These are phyloP conservation scores for Peribatodes rhomboidaria DNA, from an alignment of 2,888 invertebrate genomes.

Conservation along the genomic window DNA sequence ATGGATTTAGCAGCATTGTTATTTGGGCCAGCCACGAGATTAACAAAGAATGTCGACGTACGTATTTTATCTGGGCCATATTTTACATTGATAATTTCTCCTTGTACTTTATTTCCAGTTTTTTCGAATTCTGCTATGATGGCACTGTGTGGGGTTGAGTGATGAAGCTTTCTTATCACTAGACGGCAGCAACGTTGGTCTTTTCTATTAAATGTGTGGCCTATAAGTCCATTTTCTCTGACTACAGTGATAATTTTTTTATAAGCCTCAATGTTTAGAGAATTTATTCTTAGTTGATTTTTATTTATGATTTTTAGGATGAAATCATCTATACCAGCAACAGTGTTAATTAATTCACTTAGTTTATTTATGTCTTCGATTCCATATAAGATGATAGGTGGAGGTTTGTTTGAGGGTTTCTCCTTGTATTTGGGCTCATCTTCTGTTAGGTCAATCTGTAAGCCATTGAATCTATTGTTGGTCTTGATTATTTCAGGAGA, in stretches of 20 bases:
- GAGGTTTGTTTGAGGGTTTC: not conserved
- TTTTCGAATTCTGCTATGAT: not conserved
- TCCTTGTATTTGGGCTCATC: too few relatives aligned
- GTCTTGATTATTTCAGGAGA: too few relatives aligned
- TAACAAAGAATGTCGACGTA: conserved; percentile 3
- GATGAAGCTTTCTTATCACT: not conserved
- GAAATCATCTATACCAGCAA: too few relatives aligned
- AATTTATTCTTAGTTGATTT: too few relatives aligned
- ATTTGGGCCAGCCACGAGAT: not conserved
- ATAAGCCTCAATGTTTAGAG: not conserved
- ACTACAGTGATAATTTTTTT: not conserved
- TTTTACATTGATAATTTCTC: not conserved
- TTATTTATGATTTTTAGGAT: too few relatives aligned
- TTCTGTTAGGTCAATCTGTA: too few relatives aligned
- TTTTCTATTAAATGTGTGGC: not conserved
- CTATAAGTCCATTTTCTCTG: not conserved
- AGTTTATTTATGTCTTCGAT: not conserved
- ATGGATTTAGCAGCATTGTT: not conserved
- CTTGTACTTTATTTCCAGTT: not conserved
- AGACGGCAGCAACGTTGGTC: not conserved
- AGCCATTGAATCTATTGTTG: too few relatives aligned
- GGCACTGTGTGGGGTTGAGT: not conserved
- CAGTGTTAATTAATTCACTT: too few relatives aligned
- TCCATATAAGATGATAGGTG: not conserved
- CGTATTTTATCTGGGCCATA: conserved; percentile 1